Conservation (phyloP, 2,113 vertebrate species). For the Semicossyphus pulcher region DNA sequence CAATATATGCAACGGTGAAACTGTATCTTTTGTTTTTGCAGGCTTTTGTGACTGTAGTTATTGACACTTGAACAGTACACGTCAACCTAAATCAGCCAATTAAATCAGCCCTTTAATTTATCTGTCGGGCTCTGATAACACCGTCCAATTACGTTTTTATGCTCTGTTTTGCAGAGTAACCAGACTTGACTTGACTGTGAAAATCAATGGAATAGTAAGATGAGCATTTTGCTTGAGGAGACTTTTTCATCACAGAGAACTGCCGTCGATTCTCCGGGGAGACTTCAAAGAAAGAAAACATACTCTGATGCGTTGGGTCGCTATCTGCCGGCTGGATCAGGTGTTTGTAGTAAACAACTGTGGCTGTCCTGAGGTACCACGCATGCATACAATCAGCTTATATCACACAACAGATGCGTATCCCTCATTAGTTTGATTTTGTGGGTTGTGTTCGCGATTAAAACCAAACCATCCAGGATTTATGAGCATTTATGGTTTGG, state of each 20-base stretch:
- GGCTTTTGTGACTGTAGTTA: background rate
- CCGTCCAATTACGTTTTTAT: background rate
- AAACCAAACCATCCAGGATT: background rate
- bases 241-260: constrained; percentile 47
- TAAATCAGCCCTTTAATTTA: background rate
- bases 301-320: constrained; percentile 21
- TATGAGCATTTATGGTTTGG: background rate
- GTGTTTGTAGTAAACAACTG: constrained; percentile 49
- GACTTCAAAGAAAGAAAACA: constrained; percentile 1
- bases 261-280: constrained; percentile 24
- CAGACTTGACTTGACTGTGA: constrained; percentile 2
- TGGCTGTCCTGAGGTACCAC: background rate
- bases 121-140: background rate
- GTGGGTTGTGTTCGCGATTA: background rate
- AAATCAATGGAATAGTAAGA: constrained; percentile 34
- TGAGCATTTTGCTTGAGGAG: constrained; percentile 12
- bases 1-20: background rate
- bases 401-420: background rate
- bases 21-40: background rate
- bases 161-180: constrained; percentile 9
- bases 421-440: background rate
- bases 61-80: too few relatives aligned
- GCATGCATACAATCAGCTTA: background rate
- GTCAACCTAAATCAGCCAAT: background rate
- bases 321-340: constrained; percentile 39